phyloP scores from a whole-genome alignment of 1,140 invertebrate genomes.

The Drosophila sproati region DNA sequence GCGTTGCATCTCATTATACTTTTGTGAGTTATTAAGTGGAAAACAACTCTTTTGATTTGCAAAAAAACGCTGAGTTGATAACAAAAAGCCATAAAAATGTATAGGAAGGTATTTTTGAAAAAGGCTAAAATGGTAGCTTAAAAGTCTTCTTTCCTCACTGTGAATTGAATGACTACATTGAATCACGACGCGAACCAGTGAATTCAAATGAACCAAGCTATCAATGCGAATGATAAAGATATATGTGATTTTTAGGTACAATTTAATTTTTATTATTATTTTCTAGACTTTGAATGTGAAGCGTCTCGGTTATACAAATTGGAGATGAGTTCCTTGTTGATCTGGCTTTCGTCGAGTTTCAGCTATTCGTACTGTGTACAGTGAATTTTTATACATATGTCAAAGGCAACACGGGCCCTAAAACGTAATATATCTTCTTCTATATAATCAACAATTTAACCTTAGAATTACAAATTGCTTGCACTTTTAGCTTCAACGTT shows the following conservation, averaged over 20 bases:
- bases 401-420: constrained; percentile 43
- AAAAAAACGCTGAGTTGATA: too few species aligned
- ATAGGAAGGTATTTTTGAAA: too few species aligned
- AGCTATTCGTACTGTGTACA: constrained; percentile 47
- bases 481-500: constrained; percentile 69
- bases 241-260: constrained; percentile 1
- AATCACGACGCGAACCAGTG: background rate
- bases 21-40: too few species aligned
- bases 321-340: constrained; percentile 33
- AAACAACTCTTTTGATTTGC: too few species aligned
- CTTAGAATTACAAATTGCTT: constrained; percentile 64
- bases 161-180: too few species aligned
- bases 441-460: constrained; percentile 73
- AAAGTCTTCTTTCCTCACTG: too few species aligned
- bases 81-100: too few species aligned
- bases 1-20: too few species aligned
- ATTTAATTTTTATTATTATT: constrained; percentile 21
- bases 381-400: constrained; percentile 48
- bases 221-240: background rate
- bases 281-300: constrained; percentile 16
- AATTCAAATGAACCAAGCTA: background rate
- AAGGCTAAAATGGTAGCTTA: too few species aligned
- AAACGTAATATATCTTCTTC: constrained; percentile 59
- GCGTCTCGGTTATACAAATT: constrained; percentile 40
- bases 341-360: constrained; percentile 25